A percentile compares a stretch with the other conserved stretches of the same genome.
Conservation (phyloP, 2,888 invertebrate species). For the Torymus texanus region DNA sequence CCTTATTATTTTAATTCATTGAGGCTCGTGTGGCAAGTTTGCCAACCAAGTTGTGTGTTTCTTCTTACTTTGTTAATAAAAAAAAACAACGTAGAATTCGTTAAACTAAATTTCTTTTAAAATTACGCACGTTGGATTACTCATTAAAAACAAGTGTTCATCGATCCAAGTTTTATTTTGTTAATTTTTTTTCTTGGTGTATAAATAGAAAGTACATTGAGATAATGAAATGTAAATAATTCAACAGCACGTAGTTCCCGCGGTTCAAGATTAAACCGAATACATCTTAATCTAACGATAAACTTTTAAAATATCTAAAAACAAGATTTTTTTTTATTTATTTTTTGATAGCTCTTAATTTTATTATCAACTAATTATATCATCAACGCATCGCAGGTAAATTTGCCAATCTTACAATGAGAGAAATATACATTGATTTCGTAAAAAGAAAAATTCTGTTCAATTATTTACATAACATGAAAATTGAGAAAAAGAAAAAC, state of each 20-base stretch:
- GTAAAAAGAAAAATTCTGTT: conserved; percentile 39
- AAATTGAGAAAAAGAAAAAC: conserved; percentile 39
- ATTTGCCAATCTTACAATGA: conserved; percentile 10
- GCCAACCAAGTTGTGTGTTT: conserved; percentile 10
- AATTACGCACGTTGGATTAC: conserved; percentile 19
- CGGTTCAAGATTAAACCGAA: conserved; percentile 17
- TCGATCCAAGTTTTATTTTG: conserved; percentile 6
- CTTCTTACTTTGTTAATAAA: neutral
- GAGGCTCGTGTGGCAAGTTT: neutral
- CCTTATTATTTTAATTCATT: conserved; percentile 1
- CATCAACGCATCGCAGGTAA: conserved; percentile 26
- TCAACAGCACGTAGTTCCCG: conserved; percentile 36
- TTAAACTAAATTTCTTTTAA: neutral
- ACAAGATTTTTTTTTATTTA: neutral
- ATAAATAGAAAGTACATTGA: conserved; percentile 28
- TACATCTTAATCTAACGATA: conserved; percentile 14
- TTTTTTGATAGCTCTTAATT: neutral
- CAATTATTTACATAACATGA: conserved; percentile 50
- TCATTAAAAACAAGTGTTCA: conserved; percentile 15
- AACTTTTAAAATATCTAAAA: no score
- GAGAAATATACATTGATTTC: conserved; percentile 26
- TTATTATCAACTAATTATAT: neutral
- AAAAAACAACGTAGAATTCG: no score
- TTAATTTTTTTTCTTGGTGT: conserved; percentile 12
- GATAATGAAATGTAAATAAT: conserved; percentile 44